Conservation (phyloP, 2,888 invertebrate species). For the Petrolisthes cinctipes region DNA sequence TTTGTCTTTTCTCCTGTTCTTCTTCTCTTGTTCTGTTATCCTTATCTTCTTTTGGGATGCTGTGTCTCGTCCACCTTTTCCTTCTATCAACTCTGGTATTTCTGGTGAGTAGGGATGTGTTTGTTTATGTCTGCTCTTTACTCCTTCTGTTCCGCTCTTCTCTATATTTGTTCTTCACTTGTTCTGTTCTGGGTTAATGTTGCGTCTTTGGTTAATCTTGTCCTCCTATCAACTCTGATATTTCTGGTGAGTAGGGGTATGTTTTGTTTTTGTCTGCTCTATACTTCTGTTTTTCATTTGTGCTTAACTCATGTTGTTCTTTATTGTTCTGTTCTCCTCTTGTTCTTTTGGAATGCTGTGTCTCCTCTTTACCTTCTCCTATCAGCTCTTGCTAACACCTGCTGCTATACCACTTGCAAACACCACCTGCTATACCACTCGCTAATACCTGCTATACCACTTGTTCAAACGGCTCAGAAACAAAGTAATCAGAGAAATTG, state of each 20-base stretch:
- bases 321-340: neutral
- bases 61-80: slow-evolving; percentile 73
- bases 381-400: slow-evolving; percentile 75
- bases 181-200: no score
- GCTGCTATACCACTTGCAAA: no score
- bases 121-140: neutral
- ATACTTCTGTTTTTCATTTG: no score
- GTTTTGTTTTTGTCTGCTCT: no score
- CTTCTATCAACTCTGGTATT: slow-evolving; percentile 75
- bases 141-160: neutral
- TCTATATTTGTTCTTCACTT: neutral
- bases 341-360: slow-evolving; percentile 72
- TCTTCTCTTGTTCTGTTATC: neutral
- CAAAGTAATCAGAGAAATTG: no score
- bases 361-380: slow-evolving; percentile 73
- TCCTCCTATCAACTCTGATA: no score
- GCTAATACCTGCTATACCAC: no score
- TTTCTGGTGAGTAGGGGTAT: no score
- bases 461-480: no score
- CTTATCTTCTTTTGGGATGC: slow-evolving; percentile 70
- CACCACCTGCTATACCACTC: no score
- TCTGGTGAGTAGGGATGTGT: slow-evolving; percentile 70
- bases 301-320: no score
- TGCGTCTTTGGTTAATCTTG: no score
- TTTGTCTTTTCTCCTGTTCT: neutral